phyloP scores from a whole-genome alignment of 1,140 invertebrate genomes.

The Wasmannia auropunctata region DNA sequence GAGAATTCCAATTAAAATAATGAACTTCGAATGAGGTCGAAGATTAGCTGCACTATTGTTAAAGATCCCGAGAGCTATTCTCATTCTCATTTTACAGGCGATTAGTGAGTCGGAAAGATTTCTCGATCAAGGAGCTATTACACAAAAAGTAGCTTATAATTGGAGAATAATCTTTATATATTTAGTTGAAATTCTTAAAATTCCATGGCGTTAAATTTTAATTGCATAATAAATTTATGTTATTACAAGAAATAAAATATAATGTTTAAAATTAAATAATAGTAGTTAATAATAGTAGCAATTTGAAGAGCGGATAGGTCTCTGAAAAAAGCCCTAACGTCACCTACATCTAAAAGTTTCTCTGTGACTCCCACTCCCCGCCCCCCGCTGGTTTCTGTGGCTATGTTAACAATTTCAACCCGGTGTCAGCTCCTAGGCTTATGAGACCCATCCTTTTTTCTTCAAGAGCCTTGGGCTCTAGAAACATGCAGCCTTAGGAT shows the following conservation, averaged over 20 bases:
- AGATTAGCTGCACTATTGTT: constrained; percentile 25
- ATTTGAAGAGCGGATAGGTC: no score
- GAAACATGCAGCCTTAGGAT: no score
- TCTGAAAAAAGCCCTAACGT: no score
- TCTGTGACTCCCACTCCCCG: no score
- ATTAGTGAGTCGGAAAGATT: background rate
- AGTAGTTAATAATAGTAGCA: no score
- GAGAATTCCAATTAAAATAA: constrained; percentile 55
- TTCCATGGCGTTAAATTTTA: background rate
- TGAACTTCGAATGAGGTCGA: constrained; percentile 20
- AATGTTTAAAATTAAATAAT: background rate
- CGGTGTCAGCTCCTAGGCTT: no score
- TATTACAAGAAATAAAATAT: background rate
- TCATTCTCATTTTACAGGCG: constrained; percentile 17
- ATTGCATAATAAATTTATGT: background rate
- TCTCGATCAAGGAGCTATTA: background rate
- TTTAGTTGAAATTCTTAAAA: background rate
- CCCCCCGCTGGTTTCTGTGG: no score
- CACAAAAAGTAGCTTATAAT: constrained; percentile 14
- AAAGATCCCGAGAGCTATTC: constrained; percentile 18
- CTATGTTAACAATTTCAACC: no score
- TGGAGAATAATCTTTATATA: constrained; percentile 2
- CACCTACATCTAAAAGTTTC: no score
- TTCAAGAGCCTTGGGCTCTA: no score
- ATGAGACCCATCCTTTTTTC: no score